These are phyloP conservation scores for Tribolium castaneum DNA, from an alignment of 1,140 invertebrate genomes.

Conservation along the genomic window DNA sequence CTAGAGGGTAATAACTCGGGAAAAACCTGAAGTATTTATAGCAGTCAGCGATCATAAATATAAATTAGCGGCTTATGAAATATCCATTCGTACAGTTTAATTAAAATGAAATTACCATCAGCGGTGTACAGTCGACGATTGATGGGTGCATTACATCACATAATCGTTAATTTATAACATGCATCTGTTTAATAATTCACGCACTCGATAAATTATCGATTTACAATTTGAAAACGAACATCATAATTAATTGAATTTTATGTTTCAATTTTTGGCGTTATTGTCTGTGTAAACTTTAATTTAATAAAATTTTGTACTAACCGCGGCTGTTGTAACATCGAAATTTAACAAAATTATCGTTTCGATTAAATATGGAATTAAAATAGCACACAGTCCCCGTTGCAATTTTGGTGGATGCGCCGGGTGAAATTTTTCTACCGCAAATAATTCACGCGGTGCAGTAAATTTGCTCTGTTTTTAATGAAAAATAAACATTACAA, in stretches of 20 bases:
- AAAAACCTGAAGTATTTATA: slow-evolving; percentile 23
- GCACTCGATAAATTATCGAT: background rate
- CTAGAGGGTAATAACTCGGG: slow-evolving; percentile 4
- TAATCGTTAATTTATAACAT: slow-evolving; percentile 30
- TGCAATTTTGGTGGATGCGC: slow-evolving; percentile 19
- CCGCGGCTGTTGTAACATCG: background rate
- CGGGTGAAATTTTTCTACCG: background rate
- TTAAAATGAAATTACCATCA: slow-evolving; percentile 32
- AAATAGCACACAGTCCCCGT: background rate
- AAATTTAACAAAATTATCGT: background rate
- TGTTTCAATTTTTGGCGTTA: slow-evolving; percentile 1
- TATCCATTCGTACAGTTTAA: slow-evolving; percentile 31
- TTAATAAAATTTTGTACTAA: slow-evolving; percentile 14
- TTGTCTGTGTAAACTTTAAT: background rate
- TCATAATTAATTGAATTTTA: slow-evolving; percentile 25
- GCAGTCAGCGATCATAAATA: slow-evolving; percentile 15
- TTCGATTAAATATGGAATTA: slow-evolving; percentile 2
- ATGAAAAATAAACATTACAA: slow-evolving; percentile 18
- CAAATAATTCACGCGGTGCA: background rate
- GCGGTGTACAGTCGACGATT: slow-evolving; percentile 9
- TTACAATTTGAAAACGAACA: background rate
- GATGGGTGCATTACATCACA: slow-evolving; percentile 29
- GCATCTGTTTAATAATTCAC: background rate
- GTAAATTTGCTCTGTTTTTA: background rate
- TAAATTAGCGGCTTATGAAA: slow-evolving; percentile 32